A percentile compares a stretch with the other conserved stretches of the same genome.
These are phyloP conservation scores for Stenodema calcarata DNA, from an alignment of 2,888 invertebrate species.

Conservation along the genomic window DNA sequence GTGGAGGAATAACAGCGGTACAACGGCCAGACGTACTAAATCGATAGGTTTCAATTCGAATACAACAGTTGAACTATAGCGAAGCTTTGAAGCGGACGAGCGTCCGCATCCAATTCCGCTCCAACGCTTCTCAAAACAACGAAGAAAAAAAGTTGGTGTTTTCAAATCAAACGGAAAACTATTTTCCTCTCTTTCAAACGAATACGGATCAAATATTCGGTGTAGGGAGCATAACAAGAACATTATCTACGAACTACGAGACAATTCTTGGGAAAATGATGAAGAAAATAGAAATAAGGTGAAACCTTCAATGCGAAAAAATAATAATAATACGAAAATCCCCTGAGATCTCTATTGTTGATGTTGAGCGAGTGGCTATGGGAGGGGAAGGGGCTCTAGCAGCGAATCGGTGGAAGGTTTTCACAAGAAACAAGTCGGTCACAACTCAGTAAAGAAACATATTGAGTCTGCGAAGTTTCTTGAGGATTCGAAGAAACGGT, in stretches of 20 bases:
- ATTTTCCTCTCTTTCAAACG: neutral
- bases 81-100: neutral
- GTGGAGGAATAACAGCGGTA: too few relatives aligned
- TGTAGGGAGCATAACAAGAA: neutral
- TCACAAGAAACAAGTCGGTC: slow-evolving; percentile 28
- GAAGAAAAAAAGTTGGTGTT: neutral
- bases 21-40: neutral
- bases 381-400: too few relatives aligned
- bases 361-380: neutral
- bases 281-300: neutral
- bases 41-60: neutral
- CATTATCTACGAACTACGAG: neutral
- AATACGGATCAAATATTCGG: neutral
- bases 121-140: neutral
- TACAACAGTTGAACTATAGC: neutral
- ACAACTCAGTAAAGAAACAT: slow-evolving; percentile 29
- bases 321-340: neutral
- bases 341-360: neutral
- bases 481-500: neutral
- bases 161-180: neutral
- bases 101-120: neutral
- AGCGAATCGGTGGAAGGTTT: neutral
- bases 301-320: neutral
- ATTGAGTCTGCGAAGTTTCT: slow-evolving; percentile 25
- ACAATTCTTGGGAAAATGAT: neutral